Conservation (phyloP, 2,888 invertebrate species). For the Troides oblongomaculatus region DNA sequence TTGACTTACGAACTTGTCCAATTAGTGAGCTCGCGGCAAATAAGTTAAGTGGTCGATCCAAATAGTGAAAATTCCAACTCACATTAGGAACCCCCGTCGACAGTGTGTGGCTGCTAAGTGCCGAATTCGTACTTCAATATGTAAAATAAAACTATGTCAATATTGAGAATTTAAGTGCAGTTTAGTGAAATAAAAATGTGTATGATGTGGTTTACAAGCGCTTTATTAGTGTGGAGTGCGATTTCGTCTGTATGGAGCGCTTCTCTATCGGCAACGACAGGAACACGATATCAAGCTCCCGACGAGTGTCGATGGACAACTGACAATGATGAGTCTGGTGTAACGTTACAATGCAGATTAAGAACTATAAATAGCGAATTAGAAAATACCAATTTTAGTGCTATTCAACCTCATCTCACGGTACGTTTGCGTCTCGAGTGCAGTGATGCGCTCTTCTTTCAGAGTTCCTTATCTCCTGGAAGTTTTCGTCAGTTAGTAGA, state of each 20-base stretch:
- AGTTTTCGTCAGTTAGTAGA: constrained; percentile 88
- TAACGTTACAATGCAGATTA: constrained; percentile 86
- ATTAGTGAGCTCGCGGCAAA: constrained; percentile 77
- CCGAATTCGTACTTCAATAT: constrained; percentile 62
- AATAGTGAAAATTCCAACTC: constrained; percentile 61
- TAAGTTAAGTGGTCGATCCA: constrained; percentile 77
- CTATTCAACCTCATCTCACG: constrained; percentile 90
- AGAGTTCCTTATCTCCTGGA: constrained; percentile 87
- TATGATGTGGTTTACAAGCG: constrained; percentile 63
- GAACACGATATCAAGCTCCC: constrained; percentile 87
- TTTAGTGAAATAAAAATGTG: constrained; percentile 67
- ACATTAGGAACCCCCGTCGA: constrained; percentile 31
- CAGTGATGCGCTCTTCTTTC: constrained; percentile 89
- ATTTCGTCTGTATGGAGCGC: constrained; percentile 66
- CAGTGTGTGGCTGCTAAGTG: constrained; percentile 57
- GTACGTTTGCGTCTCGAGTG: constrained; percentile 88
- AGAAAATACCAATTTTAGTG: constrained; percentile 90
- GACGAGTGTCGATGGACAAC: constrained; percentile 91
- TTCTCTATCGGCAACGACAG: constrained; percentile 71
- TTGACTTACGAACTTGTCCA: constrained; percentile 72
- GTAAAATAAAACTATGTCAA: constrained; percentile 68
- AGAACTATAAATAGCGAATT: constrained; percentile 90
- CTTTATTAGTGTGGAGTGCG: constrained; percentile 67
- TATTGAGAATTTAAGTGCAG: constrained; percentile 55
- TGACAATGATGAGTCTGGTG: constrained; percentile 83